Conservation (phyloP, 2,888 invertebrate species). For the Creontiades dilutus region DNA sequence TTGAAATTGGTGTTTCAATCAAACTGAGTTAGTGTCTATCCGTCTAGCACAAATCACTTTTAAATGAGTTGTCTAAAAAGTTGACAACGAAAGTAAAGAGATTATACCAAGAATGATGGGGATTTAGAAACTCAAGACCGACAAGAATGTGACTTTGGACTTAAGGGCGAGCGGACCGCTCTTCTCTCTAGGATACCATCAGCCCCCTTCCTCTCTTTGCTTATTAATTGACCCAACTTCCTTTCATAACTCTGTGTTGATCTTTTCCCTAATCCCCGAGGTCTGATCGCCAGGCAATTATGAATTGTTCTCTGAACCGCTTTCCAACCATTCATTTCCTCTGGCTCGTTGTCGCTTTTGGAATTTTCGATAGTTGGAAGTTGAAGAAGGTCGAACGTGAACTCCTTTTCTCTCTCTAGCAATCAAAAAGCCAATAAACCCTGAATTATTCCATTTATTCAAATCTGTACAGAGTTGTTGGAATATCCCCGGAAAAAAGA, state of each 20-base stretch:
- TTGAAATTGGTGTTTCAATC: no score
- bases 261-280: slow-evolving; percentile 35
- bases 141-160: slow-evolving; percentile 46
- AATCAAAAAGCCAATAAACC: no score
- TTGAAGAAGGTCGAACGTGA: no score
- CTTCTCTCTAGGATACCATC: not conserved
- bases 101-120: slow-evolving; percentile 4
- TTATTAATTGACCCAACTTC: slow-evolving; percentile 50
- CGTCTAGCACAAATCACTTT: not conserved
- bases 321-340: not conserved
- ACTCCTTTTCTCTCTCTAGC: no score
- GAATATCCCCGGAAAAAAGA: no score
- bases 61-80: not conserved
- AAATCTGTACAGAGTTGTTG: no score
- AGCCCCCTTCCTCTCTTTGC: not conserved
- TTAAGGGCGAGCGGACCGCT: slow-evolving; percentile 23
- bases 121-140: slow-evolving; percentile 10
- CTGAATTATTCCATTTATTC: no score
- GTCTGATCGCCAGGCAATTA: slow-evolving; percentile 45
- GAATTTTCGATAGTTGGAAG: not conserved
- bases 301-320: slow-evolving; percentile 38
- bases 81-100: not conserved
- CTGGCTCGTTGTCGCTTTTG: not conserved
- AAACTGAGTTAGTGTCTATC: no score
- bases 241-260: slow-evolving; percentile 52